Evolutionary conservation across 2,797 vertebrate genomes (phyloP).

Genomic region (Chanos chanos): DNA sequence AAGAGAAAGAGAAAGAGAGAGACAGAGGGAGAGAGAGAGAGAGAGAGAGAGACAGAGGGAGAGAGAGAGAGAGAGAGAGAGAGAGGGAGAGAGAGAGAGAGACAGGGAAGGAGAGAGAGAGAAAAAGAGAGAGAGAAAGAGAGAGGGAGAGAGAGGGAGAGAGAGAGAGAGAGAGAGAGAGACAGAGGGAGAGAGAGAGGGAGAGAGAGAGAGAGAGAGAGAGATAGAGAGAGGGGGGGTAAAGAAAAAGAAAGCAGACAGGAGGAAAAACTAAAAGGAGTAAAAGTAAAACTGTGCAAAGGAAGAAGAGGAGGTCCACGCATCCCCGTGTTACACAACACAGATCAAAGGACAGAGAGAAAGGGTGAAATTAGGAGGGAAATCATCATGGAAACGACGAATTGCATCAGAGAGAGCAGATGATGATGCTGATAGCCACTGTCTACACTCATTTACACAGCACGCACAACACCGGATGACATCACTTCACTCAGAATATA

Average conservation of each 20-base stretch:
- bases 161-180: neutral
- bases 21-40: neutral
- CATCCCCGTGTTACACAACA: too few relatives aligned
- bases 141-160: neutral
- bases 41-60: neutral
- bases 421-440: conserved; percentile 1
- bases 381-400: conserved; percentile 18
- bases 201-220: neutral
- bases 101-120: too few relatives aligned
- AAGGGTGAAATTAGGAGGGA: too few relatives aligned
- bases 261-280: neutral
- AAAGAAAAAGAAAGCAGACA: neutral
- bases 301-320: too few relatives aligned
- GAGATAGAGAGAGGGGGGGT: neutral
- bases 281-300: too few relatives aligned
- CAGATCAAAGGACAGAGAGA: too few relatives aligned
- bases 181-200: too few relatives aligned
- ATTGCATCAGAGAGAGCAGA: neutral
- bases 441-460: neutral
- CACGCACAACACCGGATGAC: conserved; percentile 1
- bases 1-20: neutral
- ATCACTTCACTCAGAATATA: too few relatives aligned
- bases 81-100: neutral
- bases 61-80: neutral
- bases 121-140: neutral